Evolutionary conservation across 2,113 vertebrate species (phyloP).

Genomic region (Ceuthmochares aereus): DNA sequence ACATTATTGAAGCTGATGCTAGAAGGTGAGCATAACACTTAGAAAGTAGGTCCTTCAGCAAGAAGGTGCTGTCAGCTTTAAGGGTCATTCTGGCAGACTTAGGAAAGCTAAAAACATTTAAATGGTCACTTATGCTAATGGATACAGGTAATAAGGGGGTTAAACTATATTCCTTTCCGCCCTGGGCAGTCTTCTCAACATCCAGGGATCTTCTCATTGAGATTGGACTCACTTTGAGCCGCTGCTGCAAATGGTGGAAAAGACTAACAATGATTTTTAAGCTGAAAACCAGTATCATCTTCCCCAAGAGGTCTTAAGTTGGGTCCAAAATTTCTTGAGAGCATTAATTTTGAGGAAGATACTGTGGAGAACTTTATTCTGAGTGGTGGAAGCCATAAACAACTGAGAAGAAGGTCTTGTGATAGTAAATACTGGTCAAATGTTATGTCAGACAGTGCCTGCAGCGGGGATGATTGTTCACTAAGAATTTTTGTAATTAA

Average conservation of each 20-base stretch:
- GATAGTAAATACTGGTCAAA: neutral
- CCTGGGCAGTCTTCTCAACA: neutral
- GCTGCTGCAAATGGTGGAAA: neutral
- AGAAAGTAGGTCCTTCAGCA: neutral
- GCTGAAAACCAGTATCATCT: neutral
- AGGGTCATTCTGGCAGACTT: neutral
- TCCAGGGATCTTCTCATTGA: neutral
- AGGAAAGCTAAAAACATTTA: neutral
- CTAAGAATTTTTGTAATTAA: neutral
- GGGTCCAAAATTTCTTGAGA: neutral
- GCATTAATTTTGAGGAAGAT: neutral
- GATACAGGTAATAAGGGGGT: neutral
- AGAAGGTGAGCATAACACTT: neutral
- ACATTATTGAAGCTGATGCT: neutral
- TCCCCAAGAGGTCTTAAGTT: neutral
- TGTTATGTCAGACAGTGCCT: neutral
- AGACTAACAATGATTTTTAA: neutral
- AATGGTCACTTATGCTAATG: neutral
- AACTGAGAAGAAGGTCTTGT: neutral
- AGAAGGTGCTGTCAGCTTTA: neutral
- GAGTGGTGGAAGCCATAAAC: neutral
- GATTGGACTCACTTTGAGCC: neutral
- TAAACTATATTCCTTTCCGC: neutral
- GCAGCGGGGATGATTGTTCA: neutral
- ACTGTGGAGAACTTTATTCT: neutral